phyloP scores from a whole-genome alignment of 1,140 invertebrate species.

The Triops cancriformis region DNA sequence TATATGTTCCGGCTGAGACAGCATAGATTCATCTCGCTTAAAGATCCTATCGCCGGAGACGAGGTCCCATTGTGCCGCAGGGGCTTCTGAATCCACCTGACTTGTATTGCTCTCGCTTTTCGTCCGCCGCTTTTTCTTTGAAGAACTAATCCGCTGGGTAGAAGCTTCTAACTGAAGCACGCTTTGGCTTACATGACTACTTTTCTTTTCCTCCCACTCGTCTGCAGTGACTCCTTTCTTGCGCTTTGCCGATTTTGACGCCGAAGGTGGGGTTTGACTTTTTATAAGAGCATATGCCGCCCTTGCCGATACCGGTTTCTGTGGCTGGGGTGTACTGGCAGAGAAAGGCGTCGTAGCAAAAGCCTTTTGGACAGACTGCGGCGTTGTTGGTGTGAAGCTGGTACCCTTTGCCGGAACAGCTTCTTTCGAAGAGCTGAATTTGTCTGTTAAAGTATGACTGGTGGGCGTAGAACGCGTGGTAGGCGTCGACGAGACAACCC shows the following conservation, averaged over 20 bases:
- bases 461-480: neutral
- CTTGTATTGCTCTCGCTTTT: neutral
- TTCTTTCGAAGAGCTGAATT: neutral
- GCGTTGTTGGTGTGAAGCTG: neutral
- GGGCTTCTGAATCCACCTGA: neutral
- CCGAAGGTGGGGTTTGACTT: neutral
- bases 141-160: neutral
- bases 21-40: neutral
- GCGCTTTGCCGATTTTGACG: neutral
- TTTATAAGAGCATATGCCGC: neutral
- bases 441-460: neutral
- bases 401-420: neutral
- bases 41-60: neutral
- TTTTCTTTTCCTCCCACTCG: neutral
- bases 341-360: neutral
- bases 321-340: neutral
- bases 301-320: neutral
- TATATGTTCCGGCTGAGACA: neutral
- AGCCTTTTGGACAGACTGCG: neutral
- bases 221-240: neutral
- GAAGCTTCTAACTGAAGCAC: neutral
- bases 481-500: neutral
- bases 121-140: neutral
- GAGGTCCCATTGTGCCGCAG: neutral
- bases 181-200: neutral